Evolutionary conservation across 2,888 invertebrate species (phyloP).

Genomic region (Acleris literana): DNA sequence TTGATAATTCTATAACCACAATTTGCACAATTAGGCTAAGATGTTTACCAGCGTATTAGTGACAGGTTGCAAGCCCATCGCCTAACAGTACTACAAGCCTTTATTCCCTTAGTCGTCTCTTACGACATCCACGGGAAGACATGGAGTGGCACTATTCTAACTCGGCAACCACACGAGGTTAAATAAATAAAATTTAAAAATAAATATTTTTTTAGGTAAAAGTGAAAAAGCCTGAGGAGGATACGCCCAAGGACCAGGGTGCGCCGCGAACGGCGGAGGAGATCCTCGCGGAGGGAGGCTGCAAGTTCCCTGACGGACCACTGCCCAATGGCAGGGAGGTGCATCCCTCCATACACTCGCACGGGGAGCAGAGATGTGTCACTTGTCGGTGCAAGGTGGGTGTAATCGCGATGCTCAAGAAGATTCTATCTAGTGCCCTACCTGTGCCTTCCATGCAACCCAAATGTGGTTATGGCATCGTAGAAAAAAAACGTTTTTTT

Average conservation of each 20-base stretch:
- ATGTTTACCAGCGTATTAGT: too few species aligned
- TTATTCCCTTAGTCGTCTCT: too few species aligned
- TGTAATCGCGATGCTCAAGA: not conserved
- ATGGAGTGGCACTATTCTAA: too few species aligned
- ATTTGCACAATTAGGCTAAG: too few species aligned
- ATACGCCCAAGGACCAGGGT: constrained; percentile 72
- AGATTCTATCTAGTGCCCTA: not conserved
- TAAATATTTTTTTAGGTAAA: constrained; percentile 56
- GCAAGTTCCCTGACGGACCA: constrained; percentile 89
- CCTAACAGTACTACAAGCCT: too few species aligned
- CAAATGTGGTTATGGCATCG: too few species aligned
- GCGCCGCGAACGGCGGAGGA: constrained; percentile 85
- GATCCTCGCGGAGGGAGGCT: constrained; percentile 90
- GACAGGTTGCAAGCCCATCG: too few species aligned
- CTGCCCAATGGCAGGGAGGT: constrained; percentile 91
- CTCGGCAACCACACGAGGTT: too few species aligned
- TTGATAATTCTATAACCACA: too few species aligned
- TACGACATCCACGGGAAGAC: too few species aligned
- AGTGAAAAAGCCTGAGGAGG: constrained; percentile 71
- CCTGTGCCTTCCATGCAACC: not conserved
- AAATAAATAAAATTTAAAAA: too few species aligned
- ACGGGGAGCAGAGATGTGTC: constrained; percentile 94
- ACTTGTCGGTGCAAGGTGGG: constrained; percentile 94
- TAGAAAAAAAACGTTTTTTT: too few species aligned
- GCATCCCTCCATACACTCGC: constrained; percentile 93